These are phyloP conservation scores for Macroramphosus scolopax DNA, from an alignment of 2,797 vertebrate genomes.

Conservation along the genomic window DNA sequence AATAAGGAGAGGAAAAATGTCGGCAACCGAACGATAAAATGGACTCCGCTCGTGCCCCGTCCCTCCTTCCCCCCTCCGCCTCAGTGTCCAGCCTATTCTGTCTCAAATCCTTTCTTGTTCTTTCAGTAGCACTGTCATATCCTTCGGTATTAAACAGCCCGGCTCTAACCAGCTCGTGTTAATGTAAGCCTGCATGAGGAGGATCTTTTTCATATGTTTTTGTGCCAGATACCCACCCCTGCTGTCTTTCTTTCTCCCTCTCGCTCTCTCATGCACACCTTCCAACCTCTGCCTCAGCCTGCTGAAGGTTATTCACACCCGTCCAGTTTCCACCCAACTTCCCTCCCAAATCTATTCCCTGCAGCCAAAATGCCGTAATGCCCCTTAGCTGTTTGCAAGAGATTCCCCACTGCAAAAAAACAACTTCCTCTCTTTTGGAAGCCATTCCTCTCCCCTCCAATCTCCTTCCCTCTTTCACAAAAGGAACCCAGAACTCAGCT, in stretches of 20 bases:
- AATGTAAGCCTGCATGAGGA: slow-evolving; percentile 45
- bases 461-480: slow-evolving; percentile 55
- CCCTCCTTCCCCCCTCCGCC: slow-evolving; percentile 38
- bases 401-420: slow-evolving; percentile 51
- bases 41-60: slow-evolving; percentile 59
- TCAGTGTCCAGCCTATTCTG: slow-evolving; percentile 50
- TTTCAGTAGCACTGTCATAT: slow-evolving; percentile 49
- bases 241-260: slow-evolving; percentile 18
- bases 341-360: slow-evolving; percentile 36
- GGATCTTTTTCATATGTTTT: slow-evolving; percentile 40
- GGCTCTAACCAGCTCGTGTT: slow-evolving; percentile 49
- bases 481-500: slow-evolving; percentile 67
- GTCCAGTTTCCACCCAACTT: slow-evolving; percentile 42
- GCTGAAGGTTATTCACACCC: slow-evolving; percentile 61
- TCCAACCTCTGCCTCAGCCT: slow-evolving; percentile 55
- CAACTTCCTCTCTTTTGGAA: slow-evolving; percentile 85
- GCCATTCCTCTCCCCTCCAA: slow-evolving; percentile 60
- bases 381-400: slow-evolving; percentile 56
- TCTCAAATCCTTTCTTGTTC: slow-evolving; percentile 63
- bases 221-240: slow-evolving; percentile 51
- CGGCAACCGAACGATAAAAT: slow-evolving; percentile 58
- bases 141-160: slow-evolving; percentile 56
- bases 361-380: slow-evolving; percentile 57
- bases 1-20: slow-evolving; percentile 47
- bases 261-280: slow-evolving; percentile 47